phyloP scores from a whole-genome alignment of 2,888 invertebrate genomes.

The Leptarthrus brevirostris region DNA sequence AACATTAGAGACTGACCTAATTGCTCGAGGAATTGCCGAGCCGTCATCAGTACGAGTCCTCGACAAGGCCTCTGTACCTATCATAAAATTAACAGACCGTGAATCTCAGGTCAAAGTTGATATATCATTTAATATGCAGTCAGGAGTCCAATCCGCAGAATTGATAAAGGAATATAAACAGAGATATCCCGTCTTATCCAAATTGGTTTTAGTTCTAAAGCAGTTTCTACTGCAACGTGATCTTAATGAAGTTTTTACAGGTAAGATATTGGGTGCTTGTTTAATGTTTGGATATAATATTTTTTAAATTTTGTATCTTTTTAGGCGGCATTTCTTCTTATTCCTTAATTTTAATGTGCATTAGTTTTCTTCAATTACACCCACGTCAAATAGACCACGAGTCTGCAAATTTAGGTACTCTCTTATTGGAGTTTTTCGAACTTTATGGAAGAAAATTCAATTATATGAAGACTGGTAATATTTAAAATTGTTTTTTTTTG shows the following conservation, averaged over 20 bases:
- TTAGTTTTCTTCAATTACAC: constrained; percentile 95
- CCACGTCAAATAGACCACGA: constrained; percentile 82
- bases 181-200: constrained; percentile 89
- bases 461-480: constrained; percentile 86
- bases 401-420: constrained; percentile 86
- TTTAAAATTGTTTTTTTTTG: not conserved
- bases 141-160: constrained; percentile 96
- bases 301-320: not conserved
- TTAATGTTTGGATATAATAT: not conserved
- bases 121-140: constrained; percentile 99
- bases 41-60: constrained; percentile 92
- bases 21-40: constrained; percentile 90
- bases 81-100: constrained; percentile 94
- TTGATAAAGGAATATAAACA: constrained; percentile 92
- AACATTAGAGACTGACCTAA: constrained; percentile 90
- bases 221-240: constrained; percentile 98
- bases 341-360: constrained; percentile 97
- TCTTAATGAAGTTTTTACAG: constrained; percentile 99
- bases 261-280: constrained; percentile 50
- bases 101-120: constrained; percentile 89
- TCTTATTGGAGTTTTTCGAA: constrained; percentile 97
- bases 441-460: constrained; percentile 96
- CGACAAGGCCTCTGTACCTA: constrained; percentile 98
- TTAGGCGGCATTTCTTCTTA: constrained; percentile 97
- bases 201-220: constrained; percentile 96